These are phyloP conservation scores for Dynastes grantii DNA, from an alignment of 2,888 invertebrate species.

Conservation along the genomic window DNA sequence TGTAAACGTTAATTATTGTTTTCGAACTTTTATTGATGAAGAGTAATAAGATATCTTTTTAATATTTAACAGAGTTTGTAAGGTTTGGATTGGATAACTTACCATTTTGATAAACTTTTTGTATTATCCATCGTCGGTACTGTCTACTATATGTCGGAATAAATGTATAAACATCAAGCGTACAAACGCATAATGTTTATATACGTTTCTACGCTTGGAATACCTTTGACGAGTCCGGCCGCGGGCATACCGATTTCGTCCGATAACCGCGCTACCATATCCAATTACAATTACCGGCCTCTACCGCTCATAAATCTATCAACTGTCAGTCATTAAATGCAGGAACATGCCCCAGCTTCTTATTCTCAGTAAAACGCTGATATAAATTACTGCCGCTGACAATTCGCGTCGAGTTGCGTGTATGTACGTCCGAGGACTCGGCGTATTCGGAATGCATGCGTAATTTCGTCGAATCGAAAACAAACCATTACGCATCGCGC, in stretches of 20 bases:
- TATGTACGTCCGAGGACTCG: conserved; percentile 12
- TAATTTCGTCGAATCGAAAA: conserved; percentile 27
- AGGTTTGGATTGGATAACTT: too few species aligned
- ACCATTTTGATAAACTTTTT: too few species aligned
- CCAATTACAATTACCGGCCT: conserved; percentile 62
- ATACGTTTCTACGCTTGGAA: background rate
- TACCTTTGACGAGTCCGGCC: conserved; percentile 2
- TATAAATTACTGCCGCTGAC: conserved; percentile 50
- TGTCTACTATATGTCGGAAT: background rate
- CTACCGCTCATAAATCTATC: conserved; percentile 59
- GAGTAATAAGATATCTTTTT: too few species aligned
- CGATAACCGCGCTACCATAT: conserved; percentile 59
- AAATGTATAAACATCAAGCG: background rate
- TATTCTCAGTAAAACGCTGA: conserved; percentile 51
- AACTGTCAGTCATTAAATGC: conserved; percentile 60
- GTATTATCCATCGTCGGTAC: background rate
- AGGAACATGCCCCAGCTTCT: conserved; percentile 52
- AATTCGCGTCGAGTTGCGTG: conserved; percentile 44
- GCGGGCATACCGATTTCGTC: conserved; percentile 47
- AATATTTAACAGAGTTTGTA: too few species aligned
- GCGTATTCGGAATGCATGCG: conserved; percentile 29
- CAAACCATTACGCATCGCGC: conserved; percentile 17
- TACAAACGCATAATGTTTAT: background rate
- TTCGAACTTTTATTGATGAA: too few species aligned
- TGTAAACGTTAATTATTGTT: too few species aligned